phyloP scores from a whole-genome alignment of 2,888 invertebrate species.

The Mellilla xanthometata region DNA sequence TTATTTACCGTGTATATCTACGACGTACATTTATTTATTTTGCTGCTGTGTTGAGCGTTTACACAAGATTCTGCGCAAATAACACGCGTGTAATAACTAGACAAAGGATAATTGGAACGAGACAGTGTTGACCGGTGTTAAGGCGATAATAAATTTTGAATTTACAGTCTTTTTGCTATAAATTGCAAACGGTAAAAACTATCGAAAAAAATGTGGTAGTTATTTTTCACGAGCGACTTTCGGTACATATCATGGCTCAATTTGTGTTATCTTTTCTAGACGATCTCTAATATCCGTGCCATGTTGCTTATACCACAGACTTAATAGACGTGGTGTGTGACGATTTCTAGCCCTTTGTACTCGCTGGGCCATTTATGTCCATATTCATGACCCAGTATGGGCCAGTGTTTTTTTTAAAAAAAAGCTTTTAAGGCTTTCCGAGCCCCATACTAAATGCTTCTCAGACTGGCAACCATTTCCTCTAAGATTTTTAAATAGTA shows the following conservation, averaged over 20 bases:
- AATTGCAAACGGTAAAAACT: no score
- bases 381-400: no score
- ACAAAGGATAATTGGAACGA: slow-evolving; percentile 1
- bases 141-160: not conserved
- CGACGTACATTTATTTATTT: no score
- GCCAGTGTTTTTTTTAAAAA: no score
- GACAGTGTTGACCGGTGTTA: not conserved
- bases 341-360: no score
- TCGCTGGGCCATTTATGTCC: no score
- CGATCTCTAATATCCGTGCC: slow-evolving; percentile 7
- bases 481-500: no score
- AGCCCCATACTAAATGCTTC: no score
- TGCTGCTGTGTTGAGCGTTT: not conserved
- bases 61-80: slow-evolving; percentile 5
- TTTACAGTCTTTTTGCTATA: not conserved
- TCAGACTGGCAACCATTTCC: no score
- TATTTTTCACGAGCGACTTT: not conserved
- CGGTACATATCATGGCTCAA: not conserved
- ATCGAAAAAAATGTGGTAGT: no score
- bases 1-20: no score
- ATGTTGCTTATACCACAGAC: not conserved
- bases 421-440: no score
- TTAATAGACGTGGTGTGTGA: not conserved
- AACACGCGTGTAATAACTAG: slow-evolving; percentile 3
- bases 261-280: slow-evolving; percentile 4